Percentiles rank a stretch among this genome's conserved stretches.
Evolutionary conservation across 2,113 vertebrate genomes (phyloP).

Genomic region (Malaclemys terrapin): DNA sequence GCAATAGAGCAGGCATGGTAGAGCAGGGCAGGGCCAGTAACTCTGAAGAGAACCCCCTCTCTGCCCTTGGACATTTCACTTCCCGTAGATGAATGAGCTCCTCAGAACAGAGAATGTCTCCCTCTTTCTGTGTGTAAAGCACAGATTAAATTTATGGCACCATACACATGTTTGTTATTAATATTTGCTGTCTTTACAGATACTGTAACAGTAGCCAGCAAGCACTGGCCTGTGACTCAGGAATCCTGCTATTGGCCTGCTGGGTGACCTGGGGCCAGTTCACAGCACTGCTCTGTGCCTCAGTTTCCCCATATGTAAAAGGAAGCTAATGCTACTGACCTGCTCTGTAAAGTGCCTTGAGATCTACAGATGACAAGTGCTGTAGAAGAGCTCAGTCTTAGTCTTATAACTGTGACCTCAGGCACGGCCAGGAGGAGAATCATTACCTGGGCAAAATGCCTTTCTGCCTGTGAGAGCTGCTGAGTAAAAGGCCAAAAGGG

Average conservation of each 20-base stretch:
- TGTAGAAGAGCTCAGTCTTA: neutral
- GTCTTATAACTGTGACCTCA: neutral
- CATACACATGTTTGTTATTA: neutral
- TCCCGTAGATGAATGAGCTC: too few relatives aligned
- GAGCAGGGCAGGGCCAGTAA: too few relatives aligned
- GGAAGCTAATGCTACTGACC: too few relatives aligned
- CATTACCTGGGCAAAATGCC: neutral
- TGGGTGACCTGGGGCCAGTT: neutral
- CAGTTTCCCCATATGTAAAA: neutral
- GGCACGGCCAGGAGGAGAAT: neutral
- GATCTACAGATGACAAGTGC: neutral
- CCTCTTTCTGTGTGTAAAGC: too few relatives aligned
- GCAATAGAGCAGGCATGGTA: too few relatives aligned
- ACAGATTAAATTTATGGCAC: neutral
- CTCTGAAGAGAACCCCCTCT: too few relatives aligned
- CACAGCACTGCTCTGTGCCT: neutral
- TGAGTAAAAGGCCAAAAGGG: neutral
- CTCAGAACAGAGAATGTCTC: too few relatives aligned
- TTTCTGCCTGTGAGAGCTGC: accelerated
- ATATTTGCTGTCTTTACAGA: neutral
- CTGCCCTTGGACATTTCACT: too few relatives aligned
- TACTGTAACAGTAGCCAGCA: neutral
- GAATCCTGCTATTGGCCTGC: accelerated
- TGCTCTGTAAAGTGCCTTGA: too few relatives aligned
- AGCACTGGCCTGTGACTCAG: accelerated